Evolutionary conservation across 2,888 invertebrate genomes (phyloP), one percentile per base, ranked within the genome.

Genomic region (Cetonia aurata): DNA sequence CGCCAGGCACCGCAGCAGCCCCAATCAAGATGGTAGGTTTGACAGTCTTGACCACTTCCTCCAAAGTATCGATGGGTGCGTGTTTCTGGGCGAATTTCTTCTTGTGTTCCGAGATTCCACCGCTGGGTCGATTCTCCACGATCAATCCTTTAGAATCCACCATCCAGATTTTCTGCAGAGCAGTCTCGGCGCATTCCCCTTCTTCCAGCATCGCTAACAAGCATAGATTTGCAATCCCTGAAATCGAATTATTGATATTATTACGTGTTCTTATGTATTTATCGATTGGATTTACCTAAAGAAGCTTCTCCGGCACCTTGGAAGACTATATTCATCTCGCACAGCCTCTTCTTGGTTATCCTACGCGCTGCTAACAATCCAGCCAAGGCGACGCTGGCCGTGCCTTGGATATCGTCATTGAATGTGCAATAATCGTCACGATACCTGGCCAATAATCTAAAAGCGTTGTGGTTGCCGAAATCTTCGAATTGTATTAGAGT

Each of bases 371-470:
- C 95, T 73, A 99, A 83, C 57, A 99, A 86, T 0, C 99, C 99
- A 12, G 96, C 96, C 19, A 99, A 93, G 10, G 97, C 98, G 15
- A 99, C 99, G 4, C 96, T 88, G 1, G 99, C 99, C 3, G 98
- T 97, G 80, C 98, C 98, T 84, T 99, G 98, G 82, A 99, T 99
- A 84, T 99, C 99, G 84, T 99, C 99, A 86, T 99, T 99, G 86
- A 99, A 99, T 12, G 96, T 97, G 85, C 98, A 99, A 85, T 94
- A 93, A 80, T 89, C 83, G 79, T 94, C 87, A 50, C 96, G 90
- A 86, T 99, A 99, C 83, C 95, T 96, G 79, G 91, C 93, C 74
- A 99, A 87, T 68, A 99, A 87, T 42, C 95, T 88, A 88, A 99
- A 99, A 6, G 99, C 99, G 86, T 99, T 99, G 9, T 93, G 90